phyloP scores from a whole-genome alignment of 2,888 invertebrate genomes.

The Mamestra brassicae region DNA sequence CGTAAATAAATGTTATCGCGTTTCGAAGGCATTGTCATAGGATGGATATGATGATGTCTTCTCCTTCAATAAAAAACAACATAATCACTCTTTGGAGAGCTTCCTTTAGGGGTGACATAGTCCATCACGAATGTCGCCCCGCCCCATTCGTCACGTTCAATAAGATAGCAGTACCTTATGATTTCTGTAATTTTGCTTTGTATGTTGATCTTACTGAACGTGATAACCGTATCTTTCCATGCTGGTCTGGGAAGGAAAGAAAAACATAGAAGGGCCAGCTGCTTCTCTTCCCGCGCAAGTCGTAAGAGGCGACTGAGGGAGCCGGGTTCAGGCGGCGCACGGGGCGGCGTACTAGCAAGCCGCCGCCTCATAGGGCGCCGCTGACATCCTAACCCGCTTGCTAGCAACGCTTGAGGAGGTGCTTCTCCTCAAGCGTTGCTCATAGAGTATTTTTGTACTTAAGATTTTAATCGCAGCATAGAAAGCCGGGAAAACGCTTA shows the following conservation, averaged over 20 bases:
- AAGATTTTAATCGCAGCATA: conserved; percentile 21
- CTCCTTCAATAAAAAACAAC: conserved; percentile 38
- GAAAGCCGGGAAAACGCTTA: conserved; percentile 56
- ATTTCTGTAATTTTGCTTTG: conserved; percentile 5
- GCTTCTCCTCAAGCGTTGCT: conserved; percentile 44
- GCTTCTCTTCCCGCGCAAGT: conserved; percentile 66
- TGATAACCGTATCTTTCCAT: conserved; percentile 50
- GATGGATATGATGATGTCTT: conserved; percentile 49
- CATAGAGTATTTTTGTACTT: conserved; percentile 59
- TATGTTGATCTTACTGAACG: conserved; percentile 35
- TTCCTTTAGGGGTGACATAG: conserved; percentile 43
- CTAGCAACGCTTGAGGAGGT: conserved; percentile 54
- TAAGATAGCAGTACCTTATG: conserved; percentile 15
- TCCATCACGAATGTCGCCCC: conserved; percentile 43
- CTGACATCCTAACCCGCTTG: conserved; percentile 28
- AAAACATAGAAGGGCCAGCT: conserved; percentile 65
- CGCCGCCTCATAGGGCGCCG: conserved; percentile 34
- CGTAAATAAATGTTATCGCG: conserved; percentile 14
- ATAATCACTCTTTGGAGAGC: conserved; percentile 57
- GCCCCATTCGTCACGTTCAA: conserved; percentile 34
- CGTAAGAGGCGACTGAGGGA: conserved; percentile 68
- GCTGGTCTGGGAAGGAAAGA: conserved; percentile 66
- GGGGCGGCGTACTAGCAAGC: conserved; percentile 32
- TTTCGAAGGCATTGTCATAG: conserved; percentile 22
- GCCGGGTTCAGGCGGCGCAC: conserved; percentile 21